These are phyloP conservation scores for Geotrupes spiniger DNA, from an alignment of 2,888 invertebrate species.

Conservation along the genomic window DNA sequence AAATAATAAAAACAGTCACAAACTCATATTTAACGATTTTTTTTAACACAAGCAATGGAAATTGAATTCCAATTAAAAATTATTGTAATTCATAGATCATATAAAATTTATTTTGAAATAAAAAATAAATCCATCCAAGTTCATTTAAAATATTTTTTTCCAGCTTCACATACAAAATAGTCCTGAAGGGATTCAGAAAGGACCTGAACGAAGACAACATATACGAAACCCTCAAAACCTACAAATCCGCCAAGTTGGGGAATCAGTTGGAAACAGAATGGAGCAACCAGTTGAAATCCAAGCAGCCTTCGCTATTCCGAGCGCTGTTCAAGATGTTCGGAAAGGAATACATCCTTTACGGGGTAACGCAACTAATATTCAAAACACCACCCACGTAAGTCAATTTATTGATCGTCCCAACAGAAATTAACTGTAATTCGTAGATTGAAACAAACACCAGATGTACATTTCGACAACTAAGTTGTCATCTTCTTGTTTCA, in stretches of 20 bases:
- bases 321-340: slow-evolving; percentile 25
- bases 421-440: too few species aligned
- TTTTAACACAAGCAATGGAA: too few species aligned
- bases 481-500: too few species aligned
- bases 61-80: too few species aligned
- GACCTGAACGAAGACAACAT: slow-evolving; percentile 63
- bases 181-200: slow-evolving; percentile 61
- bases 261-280: slow-evolving; percentile 48
- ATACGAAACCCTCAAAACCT: slow-evolving; percentile 55
- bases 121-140: too few species aligned
- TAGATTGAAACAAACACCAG: too few species aligned
- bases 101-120: too few species aligned
- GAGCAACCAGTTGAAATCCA: slow-evolving; percentile 23
- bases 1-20: too few species aligned
- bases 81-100: too few species aligned
- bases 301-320: slow-evolving; percentile 20
- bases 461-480: too few species aligned
- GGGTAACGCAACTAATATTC: slow-evolving; percentile 16
- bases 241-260: slow-evolving; percentile 53
- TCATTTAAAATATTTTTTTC: too few species aligned
- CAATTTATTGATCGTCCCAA: background rate
- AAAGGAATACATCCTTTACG: slow-evolving; percentile 18
- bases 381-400: slow-evolving; percentile 26
- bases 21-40: too few species aligned
- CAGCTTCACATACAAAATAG: slow-evolving; percentile 67